Conservation (phyloP, 2,888 invertebrate genomes). For the Eupithecia vulgata region DNA sequence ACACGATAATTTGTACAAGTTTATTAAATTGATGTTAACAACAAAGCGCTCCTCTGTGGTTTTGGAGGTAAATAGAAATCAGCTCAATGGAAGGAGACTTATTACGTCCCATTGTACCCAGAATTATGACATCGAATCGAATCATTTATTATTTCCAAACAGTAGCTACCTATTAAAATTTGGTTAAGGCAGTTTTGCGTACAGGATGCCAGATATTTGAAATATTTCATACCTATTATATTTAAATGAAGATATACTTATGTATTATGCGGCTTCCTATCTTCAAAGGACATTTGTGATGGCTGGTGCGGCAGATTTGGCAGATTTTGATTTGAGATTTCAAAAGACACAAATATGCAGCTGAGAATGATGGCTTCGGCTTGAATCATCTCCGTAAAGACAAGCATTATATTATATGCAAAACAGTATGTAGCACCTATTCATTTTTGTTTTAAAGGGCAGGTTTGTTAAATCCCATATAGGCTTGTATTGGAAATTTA, state of each 20-base stretch:
- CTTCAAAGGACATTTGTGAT: too few relatives aligned
- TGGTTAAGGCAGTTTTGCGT: conserved; percentile 9
- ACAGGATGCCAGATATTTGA: conserved; percentile 29
- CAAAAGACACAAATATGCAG: too few relatives aligned
- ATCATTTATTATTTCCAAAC: conserved; percentile 73
- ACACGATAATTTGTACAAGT: not conserved
- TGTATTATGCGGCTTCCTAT: too few relatives aligned
- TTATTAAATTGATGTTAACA: not conserved
- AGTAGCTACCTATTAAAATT: conserved; percentile 59
- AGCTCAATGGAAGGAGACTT: not conserved
- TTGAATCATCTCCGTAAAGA: too few relatives aligned
- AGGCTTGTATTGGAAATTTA: too few relatives aligned
- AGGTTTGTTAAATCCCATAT: too few relatives aligned
- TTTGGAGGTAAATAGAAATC: not conserved
- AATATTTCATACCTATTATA: not conserved
- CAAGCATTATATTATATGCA: too few relatives aligned
- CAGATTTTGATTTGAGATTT: too few relatives aligned
- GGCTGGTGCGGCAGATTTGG: too few relatives aligned
- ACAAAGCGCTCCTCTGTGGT: not conserved
- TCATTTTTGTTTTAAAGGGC: too few relatives aligned
- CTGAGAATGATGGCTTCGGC: too few relatives aligned
- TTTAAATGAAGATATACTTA: not conserved
- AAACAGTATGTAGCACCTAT: too few relatives aligned
- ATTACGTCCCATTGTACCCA: not conserved
- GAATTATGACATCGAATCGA: not conserved